These are phyloP conservation scores for Noctua pronuba DNA, from an alignment of 2,888 invertebrate species.

Conservation along the genomic window DNA sequence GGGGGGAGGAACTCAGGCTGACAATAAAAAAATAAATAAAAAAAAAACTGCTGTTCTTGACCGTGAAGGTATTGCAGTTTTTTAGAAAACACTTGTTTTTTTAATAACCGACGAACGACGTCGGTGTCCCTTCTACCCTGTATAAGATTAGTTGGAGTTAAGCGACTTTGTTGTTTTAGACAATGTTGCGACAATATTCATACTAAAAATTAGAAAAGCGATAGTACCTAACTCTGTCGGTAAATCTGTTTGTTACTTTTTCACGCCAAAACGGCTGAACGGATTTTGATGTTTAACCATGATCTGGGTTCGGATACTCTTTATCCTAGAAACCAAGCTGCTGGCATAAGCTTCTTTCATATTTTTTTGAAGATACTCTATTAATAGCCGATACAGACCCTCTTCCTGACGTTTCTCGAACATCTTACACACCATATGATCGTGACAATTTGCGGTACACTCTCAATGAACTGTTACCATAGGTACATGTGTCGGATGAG, in stretches of 20 bases:
- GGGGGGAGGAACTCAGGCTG: too few relatives aligned
- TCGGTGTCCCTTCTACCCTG: too few relatives aligned
- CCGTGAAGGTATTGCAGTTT: too few relatives aligned
- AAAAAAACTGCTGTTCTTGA: too few relatives aligned
- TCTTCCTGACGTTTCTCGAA: conserved; percentile 25
- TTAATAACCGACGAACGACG: too few relatives aligned
- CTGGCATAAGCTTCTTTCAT: background rate
- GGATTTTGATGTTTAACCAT: background rate
- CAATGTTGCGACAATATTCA: background rate
- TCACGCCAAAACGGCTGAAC: background rate
- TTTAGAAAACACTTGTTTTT: too few relatives aligned
- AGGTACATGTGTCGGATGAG: conserved; percentile 59
- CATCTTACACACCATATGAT: conserved; percentile 2
- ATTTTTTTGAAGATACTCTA: background rate
- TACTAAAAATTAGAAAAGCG: background rate
- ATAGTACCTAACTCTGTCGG: too few relatives aligned
- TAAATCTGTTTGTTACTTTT: background rate
- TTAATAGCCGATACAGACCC: background rate
- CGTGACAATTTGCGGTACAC: conserved; percentile 48
- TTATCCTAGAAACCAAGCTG: background rate
- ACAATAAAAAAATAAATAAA: too few relatives aligned
- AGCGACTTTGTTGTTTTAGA: too few relatives aligned
- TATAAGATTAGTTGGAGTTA: background rate
- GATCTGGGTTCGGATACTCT: background rate
- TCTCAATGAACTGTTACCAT: conserved; percentile 54